Base-by-base conservation (phyloP, 2,797 vertebrate species). In the Chelon auratus region DNA sequence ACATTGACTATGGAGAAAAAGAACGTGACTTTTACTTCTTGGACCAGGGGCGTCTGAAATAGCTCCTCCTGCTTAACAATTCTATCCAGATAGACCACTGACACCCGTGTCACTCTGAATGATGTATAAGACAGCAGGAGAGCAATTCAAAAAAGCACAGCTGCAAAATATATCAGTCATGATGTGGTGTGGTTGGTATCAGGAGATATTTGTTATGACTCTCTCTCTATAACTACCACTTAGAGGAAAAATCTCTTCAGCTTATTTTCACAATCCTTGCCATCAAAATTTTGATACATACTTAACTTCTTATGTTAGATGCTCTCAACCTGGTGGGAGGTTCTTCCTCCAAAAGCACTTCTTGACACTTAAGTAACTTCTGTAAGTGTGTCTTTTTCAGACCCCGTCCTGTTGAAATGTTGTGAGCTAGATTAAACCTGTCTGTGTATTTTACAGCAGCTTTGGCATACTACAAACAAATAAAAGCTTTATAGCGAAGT, bases 161-260 rank as follows among this genome's bases (percentile, higher is more conserved):
- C 52, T 60, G n/a, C 18, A 74, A 75, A 62, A 60, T 22, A 69
- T 48, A 50, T 74, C 67, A 68, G 42, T 67, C 57, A 36, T 61
- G 55, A 72, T 72, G 59, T 30, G 18, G 50, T 40, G 36, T 15
- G 55, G 56, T 9, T 5, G 43, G 26, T 53, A 59, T 20, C 20
- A 1, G 50, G 64, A 65, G 24, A 45, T 56, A 37, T 68, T 68
- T 55, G 26, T 76, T 76, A 74, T 75, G 57, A 85, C 33, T 33
- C 9, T 66, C 42, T 66, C 42, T 62, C 13, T 58, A 43, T 39
- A 1, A 51, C 59, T 17, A 37, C 53, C 60, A 56, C 54, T 50
- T 63, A 65, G 6, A n/a, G 51, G 63, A 55, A 24, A 48, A 43
- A 18, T 24, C 39, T 33, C 70, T 65, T 68, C 48, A 71, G n/a